Evolutionary conservation across 2,113 vertebrate genomes (phyloP).

Genomic region (Poeciliopsis occidentalis): DNA sequence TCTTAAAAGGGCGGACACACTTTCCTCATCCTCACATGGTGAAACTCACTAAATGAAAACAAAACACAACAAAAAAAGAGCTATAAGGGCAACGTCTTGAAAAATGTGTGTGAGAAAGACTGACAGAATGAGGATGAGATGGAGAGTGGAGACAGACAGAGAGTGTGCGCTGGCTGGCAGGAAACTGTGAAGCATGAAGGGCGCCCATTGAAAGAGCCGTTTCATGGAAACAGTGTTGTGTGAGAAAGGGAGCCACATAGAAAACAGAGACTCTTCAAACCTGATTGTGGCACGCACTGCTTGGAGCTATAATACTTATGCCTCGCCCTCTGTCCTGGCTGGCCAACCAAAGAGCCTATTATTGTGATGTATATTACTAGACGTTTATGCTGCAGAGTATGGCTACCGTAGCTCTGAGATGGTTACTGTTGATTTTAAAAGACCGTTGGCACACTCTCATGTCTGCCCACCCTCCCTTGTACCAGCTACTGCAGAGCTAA

Average conservation of each 20-base stretch:
- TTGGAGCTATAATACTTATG: slow-evolving; percentile 35
- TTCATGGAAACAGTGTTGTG: slow-evolving; percentile 41
- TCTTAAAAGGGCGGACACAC: slow-evolving; percentile 51
- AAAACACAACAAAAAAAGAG: slow-evolving; percentile 26
- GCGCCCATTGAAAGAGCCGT: slow-evolving; percentile 58
- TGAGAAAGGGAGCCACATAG: slow-evolving; percentile 19
- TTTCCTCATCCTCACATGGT: slow-evolving; percentile 63
- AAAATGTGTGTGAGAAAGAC: slow-evolving; percentile 29
- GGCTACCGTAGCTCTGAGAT: slow-evolving; percentile 50
- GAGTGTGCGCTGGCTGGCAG: slow-evolving; percentile 36
- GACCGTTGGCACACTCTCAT: slow-evolving; percentile 45
- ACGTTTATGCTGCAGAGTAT: slow-evolving; percentile 68
- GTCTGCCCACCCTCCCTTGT: slow-evolving; percentile 39
- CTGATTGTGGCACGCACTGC: slow-evolving; percentile 60
- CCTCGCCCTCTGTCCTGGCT: slow-evolving; percentile 51
- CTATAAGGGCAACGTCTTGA: slow-evolving; percentile 40
- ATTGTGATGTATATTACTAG: slow-evolving; percentile 50
- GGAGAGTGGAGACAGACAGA: slow-evolving; percentile 48
- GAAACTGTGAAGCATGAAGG: slow-evolving; percentile 65
- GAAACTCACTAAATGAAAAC: slow-evolving; percentile 50
- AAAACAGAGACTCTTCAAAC: slow-evolving; percentile 55
- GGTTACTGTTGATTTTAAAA: slow-evolving; percentile 69
- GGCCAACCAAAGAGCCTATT: slow-evolving; percentile 63
- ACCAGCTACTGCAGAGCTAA: slow-evolving; percentile 71
- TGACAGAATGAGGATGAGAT: slow-evolving; percentile 70